Evolutionary conservation across 2,888 invertebrate genomes (phyloP), one percentile per base, ranked within the genome.

Genomic region (Piscicola geometra): DNA sequence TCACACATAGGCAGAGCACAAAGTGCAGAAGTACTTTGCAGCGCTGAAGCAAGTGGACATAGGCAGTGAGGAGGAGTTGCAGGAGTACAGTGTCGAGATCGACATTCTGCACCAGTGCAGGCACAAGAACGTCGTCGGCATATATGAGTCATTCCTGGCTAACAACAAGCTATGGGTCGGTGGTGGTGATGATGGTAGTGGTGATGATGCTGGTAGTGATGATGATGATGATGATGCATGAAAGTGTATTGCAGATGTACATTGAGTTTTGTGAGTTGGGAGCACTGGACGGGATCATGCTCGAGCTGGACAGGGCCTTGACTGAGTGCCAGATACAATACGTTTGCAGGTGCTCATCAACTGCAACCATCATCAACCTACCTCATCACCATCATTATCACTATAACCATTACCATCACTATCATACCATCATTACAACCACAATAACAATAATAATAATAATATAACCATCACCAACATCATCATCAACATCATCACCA

Each of bases 191-290:
- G 21, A n/a, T 9, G 1, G 21, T 66, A 28, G 21, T 25, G 12
- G 21, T 30, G 21, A 67, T 25, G 18, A 67, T 28, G 25, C n/a
- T 25, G 1, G 30, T 1, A 28, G 18, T 1, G 30, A 28, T 28
- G 1, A 3, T 3, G n/a, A n/a, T n/a, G n/a, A n/a, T n/a, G n/a
- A n/a, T n/a, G n/a, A n/a, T n/a, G 67, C 1, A 5, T 30, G 1
- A 67, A 30, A 30, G 47, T 28, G 5, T 70, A 36, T 32, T 69
- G 21, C 80, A 99, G 98, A 95, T 99, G 92, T 89, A 97, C 82
- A 92, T 99, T 77, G 99, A 99, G 86, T 99, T 96, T 87, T 99
- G 99, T 88, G 98, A 95, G 86, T 98, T 96, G 76, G 99, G 99
- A 82, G 99, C 99, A 81, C 89, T 99, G 81, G 99, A 99, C 88